Evolutionary conservation across 2,888 invertebrate species (phyloP).

Genomic region (Drosophila imparisetae): DNA sequence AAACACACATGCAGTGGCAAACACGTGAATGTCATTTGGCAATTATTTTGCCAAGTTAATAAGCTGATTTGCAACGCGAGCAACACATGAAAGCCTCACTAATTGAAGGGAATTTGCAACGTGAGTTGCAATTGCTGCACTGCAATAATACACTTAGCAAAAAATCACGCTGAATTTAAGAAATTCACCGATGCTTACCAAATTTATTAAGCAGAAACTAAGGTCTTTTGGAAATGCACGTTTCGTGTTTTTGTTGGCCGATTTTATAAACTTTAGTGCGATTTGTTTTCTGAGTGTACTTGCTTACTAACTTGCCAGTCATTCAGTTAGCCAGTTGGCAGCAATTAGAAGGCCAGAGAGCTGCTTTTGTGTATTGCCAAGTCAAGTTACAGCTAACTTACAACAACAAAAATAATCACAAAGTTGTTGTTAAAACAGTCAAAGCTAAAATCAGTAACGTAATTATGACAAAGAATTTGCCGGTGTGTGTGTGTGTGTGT

Average conservation of each 20-base stretch:
- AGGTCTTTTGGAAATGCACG: neutral
- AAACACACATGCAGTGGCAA: neutral
- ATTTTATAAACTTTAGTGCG: neutral
- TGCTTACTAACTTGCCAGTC: conserved; percentile 3
- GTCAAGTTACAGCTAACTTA: conserved; percentile 7
- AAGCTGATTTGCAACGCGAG: conserved; percentile 52
- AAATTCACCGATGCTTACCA: neutral
- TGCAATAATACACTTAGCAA: neutral
- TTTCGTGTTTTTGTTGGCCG: neutral
- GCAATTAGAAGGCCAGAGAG: neutral
- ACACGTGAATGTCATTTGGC: conserved; percentile 34
- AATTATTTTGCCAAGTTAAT: conserved; percentile 43
- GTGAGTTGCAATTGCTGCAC: conserved; percentile 2
- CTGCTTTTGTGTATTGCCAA: neutral
- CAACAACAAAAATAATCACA: conserved; percentile 2
- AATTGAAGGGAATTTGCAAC: conserved; percentile 52
- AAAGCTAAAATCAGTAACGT: conserved; percentile 41
- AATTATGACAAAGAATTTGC: conserved; percentile 28
- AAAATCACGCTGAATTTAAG: neutral
- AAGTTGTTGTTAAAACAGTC: conserved; percentile 12
- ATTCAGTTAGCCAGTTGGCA: conserved; percentile 1
- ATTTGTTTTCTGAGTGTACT: neutral
- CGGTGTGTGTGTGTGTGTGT: conserved; percentile 3
- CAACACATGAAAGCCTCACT: conserved; percentile 44
- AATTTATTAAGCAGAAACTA: neutral